Conservation (phyloP, 2,797 vertebrate species). For the Argya squamiceps region DNA sequence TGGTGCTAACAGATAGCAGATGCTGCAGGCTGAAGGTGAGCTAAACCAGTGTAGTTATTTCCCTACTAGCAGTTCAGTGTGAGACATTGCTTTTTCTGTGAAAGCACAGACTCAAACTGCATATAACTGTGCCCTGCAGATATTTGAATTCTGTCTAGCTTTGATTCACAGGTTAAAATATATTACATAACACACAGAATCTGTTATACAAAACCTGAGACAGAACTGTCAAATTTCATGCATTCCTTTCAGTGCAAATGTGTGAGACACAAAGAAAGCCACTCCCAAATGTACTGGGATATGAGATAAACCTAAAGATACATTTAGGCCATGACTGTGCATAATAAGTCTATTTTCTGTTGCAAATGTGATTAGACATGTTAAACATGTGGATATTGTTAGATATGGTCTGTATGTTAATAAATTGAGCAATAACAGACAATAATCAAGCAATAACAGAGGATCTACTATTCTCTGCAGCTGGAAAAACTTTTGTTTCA, state of each 20-base stretch:
- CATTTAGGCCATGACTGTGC: not conserved
- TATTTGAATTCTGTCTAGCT: not conserved
- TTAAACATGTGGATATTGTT: not conserved
- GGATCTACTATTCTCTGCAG: not conserved
- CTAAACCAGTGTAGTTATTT: not conserved
- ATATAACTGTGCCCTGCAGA: not conserved
- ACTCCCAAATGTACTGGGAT: not conserved
- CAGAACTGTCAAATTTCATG: not conserved
- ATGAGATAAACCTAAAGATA: not conserved
- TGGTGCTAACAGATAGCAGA: not conserved
- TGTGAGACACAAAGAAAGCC: not conserved
- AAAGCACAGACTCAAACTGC: not conserved
- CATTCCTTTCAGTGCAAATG: not conserved
- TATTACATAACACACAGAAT: not conserved
- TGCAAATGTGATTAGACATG: not conserved
- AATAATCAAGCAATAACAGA: not conserved
- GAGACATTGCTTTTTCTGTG: not conserved
- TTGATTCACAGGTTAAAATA: not conserved
- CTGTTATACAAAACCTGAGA: not conserved
- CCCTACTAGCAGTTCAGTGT: not conserved
- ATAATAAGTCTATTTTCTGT: constrained; percentile 7
- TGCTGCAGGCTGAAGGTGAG: not conserved
- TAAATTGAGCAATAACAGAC: not conserved
- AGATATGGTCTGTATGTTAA: not conserved
- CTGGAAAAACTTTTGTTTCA: not conserved